These are phyloP conservation scores for Melanogrammus aeglefinus DNA, from an alignment of 2,797 vertebrate species.

Conservation along the genomic window DNA sequence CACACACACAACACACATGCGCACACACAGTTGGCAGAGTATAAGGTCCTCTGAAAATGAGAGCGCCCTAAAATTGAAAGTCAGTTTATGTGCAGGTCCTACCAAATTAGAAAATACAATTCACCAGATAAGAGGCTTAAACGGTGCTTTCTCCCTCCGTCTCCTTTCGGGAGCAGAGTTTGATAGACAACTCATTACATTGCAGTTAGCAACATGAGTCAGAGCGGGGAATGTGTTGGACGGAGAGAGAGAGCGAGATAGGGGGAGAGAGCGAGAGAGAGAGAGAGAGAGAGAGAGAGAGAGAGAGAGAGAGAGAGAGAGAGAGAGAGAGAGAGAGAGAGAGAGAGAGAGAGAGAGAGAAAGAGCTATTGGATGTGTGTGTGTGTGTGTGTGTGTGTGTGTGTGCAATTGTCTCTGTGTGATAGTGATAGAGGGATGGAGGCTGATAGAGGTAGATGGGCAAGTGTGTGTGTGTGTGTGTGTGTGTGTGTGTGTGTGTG, in stretches of 20 bases:
- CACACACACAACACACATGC: no score
- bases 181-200: constrained; percentile 45
- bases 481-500: neutral
- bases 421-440: no score
- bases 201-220: constrained; percentile 9
- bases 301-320: constrained; percentile 4
- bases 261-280: constrained; percentile 8
- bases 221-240: constrained; percentile 46
- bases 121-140: constrained; percentile 46
- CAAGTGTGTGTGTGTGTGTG: constrained; percentile 1
- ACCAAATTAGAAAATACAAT: constrained; percentile 22
- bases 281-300: neutral
- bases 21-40: constrained; percentile 3
- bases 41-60: constrained; percentile 29
- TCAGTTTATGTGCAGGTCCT: constrained; percentile 34
- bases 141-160: constrained; percentile 28
- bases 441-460: neutral
- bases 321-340: no score
- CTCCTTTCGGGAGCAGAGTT: constrained; percentile 35
- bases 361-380: constrained; percentile 12
- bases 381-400: neutral
- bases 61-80: no score
- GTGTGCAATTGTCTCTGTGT: no score
- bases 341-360: neutral
- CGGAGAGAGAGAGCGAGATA: constrained; percentile 27